Percentiles rank a stretch among this genome's conserved stretches.
phyloP scores from a whole-genome alignment of 2,113 vertebrate species.

The Cheilinus undulatus region DNA sequence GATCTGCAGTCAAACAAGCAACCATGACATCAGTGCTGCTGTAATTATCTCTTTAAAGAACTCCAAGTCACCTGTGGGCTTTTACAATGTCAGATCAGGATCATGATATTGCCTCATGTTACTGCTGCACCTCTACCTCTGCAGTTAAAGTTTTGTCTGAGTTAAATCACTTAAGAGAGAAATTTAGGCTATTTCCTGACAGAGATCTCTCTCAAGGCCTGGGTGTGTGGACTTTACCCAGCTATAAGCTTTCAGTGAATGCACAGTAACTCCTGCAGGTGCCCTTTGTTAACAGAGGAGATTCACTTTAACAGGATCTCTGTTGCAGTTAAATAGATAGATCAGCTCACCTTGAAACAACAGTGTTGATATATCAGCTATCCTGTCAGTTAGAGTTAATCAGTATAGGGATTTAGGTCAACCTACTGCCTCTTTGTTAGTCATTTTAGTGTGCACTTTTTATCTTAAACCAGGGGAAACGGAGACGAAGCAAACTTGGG shows the following conservation, averaged over 20 bases:
- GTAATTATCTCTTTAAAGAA: conserved; percentile 24
- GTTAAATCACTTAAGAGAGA: not conserved
- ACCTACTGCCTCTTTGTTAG: not conserved
- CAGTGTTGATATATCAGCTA: conserved; percentile 16
- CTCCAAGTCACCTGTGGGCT: conserved; percentile 20
- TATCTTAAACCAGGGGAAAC: conserved; percentile 29
- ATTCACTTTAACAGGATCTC: not conserved
- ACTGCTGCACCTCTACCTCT: conserved; percentile 15
- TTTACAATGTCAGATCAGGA: not conserved
- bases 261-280: not conserved
- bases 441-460: too few relatives aligned
- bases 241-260: not conserved
- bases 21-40: conserved; percentile 14
- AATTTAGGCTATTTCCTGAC: not conserved
- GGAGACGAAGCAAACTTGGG: conserved; percentile 15
- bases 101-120: not conserved
- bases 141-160: not conserved
- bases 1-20: conserved; percentile 22
- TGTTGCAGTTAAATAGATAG: not conserved
- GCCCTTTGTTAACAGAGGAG: conserved; percentile 1
- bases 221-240: conserved; percentile 37
- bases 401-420: not conserved
- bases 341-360: not conserved
- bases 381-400: conserved; percentile 24
- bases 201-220: conserved; percentile 11